phyloP scores from a whole-genome alignment of 2,113 vertebrate genomes.

The Cryptotis parvus region DNA sequence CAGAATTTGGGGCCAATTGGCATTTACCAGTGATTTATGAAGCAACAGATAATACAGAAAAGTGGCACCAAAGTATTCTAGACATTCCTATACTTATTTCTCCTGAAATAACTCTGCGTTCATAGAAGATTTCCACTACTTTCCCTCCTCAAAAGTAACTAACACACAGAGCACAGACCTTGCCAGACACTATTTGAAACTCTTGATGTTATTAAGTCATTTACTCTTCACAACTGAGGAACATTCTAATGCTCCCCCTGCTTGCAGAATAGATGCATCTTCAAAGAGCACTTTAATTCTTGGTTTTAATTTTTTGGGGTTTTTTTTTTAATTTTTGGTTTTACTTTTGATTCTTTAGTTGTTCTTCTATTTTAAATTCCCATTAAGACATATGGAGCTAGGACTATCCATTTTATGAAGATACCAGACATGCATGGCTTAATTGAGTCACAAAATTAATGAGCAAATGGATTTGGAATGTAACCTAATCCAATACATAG shows the following conservation, averaged over 20 bases:
- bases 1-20: neutral
- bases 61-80: neutral
- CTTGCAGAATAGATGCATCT: neutral
- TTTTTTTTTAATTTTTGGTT: neutral
- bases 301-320: conserved; percentile 20
- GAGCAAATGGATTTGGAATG: neutral
- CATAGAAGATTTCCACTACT: neutral
- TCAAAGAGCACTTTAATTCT: neutral
- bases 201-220: neutral
- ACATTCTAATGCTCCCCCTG: neutral
- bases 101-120: neutral
- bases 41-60: conserved; percentile 5
- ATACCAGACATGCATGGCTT: neutral
- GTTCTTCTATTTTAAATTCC: conserved; percentile 26
- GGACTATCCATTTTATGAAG: neutral
- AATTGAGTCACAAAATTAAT: conserved; percentile 46
- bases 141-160: neutral
- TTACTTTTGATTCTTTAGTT: neutral
- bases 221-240: neutral
- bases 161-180: neutral
- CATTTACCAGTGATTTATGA: neutral
- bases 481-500: conserved; percentile 20
- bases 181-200: neutral
- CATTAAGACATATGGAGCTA: neutral
- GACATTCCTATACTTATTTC: neutral